These are phyloP conservation scores for Brachyptera putata DNA, from an alignment of 2,888 invertebrate genomes.

Conservation along the genomic window DNA sequence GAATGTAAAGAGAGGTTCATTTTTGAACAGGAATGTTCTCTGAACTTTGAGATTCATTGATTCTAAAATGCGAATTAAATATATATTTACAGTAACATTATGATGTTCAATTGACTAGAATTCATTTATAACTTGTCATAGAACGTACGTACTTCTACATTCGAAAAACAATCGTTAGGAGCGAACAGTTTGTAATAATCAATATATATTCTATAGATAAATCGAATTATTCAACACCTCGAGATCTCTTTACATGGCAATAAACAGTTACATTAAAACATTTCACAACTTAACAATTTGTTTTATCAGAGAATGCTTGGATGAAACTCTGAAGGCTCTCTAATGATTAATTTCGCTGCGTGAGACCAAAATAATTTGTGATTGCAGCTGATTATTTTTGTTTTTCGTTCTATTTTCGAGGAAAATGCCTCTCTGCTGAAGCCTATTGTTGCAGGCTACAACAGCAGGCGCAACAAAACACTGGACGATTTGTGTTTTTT, in stretches of 20 bases:
- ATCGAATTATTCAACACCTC: constrained; percentile 5
- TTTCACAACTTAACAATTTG: neutral
- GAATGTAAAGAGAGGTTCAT: neutral
- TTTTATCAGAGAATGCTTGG: too few relatives aligned
- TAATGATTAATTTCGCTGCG: too few relatives aligned
- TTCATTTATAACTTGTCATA: constrained; percentile 6
- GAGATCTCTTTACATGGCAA: constrained; percentile 17
- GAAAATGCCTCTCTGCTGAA: too few relatives aligned
- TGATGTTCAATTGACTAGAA: constrained; percentile 22
- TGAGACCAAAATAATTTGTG: constrained; percentile 5
- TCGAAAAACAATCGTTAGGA: constrained; percentile 13
- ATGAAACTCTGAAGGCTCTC: too few relatives aligned
- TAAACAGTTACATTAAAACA: neutral
- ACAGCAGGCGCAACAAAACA: neutral
- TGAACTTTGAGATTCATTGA: neutral
- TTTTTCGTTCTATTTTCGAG: neutral
- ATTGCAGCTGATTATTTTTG: constrained; percentile 1
- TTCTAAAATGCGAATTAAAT: constrained; percentile 5
- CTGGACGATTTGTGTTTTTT: neutral
- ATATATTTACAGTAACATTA: constrained; percentile 18
- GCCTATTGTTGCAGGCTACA: neutral
- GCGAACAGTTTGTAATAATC: too few relatives aligned
- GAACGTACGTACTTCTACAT: neutral
- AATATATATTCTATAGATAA: neutral
- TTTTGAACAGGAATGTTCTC: neutral